Percentiles rank a stretch among this genome's conserved stretches.
These are phyloP conservation scores for Ricordea florida DNA, from an alignment of 92 coral and sea anemone species.

Conservation along the genomic window DNA sequence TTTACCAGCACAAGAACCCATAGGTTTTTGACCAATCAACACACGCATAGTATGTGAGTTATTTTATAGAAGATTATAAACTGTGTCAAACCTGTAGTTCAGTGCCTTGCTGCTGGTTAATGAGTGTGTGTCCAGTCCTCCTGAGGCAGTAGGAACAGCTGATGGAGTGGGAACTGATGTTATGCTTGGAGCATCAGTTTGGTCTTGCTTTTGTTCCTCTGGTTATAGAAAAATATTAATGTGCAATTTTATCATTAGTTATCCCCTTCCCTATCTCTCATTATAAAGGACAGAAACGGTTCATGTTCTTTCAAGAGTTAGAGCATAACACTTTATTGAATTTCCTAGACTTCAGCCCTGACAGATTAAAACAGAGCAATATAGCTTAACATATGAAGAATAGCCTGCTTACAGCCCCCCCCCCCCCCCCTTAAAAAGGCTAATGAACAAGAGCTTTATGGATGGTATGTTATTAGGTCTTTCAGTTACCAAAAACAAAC, in stretches of 20 bases:
- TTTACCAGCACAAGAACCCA: no score
- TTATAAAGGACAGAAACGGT: no score
- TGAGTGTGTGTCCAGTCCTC: constrained; percentile 75
- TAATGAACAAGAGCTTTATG: no score
- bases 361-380: not conserved
- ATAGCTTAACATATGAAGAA: not conserved
- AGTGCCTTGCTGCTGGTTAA: constrained; percentile 74
- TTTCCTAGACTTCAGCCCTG: no score
- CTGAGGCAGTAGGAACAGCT: constrained; percentile 53
- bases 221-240: not conserved
- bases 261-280: no score
- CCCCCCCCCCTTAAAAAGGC: not conserved
- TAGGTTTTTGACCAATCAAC: no score
- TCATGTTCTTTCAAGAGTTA: no score
- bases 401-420: not conserved
- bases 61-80: no score
- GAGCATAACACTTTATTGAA: no score
- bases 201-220: constrained; percentile 69
- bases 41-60: no score
- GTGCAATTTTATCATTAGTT: not conserved
- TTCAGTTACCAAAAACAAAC: no score
- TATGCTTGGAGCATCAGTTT: constrained; percentile 42
- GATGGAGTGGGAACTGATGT: constrained; percentile 54
- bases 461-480: no score
- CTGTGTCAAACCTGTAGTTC: constrained; percentile 91